phyloP scores from a whole-genome alignment of 2,888 invertebrate species.

The Hyles lineata region DNA sequence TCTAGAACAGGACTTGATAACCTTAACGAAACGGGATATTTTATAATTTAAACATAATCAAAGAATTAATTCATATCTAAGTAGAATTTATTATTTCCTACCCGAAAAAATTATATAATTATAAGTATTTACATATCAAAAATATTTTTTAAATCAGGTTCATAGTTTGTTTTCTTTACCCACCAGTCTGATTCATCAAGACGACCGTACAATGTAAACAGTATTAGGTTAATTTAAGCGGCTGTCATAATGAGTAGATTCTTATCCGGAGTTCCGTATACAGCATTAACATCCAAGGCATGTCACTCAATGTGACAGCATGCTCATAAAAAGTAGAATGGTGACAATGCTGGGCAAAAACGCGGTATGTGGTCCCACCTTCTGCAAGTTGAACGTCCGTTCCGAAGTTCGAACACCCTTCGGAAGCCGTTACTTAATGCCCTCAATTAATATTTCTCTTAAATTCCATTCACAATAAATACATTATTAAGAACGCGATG shows the following conservation, averaged over 20 bases:
- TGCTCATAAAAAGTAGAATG: slow-evolving; percentile 59
- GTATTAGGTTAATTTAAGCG: slow-evolving; percentile 17
- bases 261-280: slow-evolving; percentile 10
- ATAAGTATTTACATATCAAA: no score
- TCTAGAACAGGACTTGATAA: no score
- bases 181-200: slow-evolving; percentile 8
- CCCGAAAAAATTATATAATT: no score
- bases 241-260: slow-evolving; percentile 7
- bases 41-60: no score
- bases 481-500: neutral
- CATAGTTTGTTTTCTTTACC: neutral
- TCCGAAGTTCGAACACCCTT: slow-evolving; percentile 43
- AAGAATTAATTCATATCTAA: no score
- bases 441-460: slow-evolving; percentile 39
- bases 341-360: slow-evolving; percentile 55
- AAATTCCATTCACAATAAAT: slow-evolving; percentile 33
- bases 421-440: slow-evolving; percentile 50
- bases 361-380: slow-evolving; percentile 56
- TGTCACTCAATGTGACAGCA: slow-evolving; percentile 49
- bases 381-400: slow-evolving; percentile 64
- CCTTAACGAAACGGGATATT: no score
- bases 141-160: neutral
- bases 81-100: no score
- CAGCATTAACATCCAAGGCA: slow-evolving; percentile 36
- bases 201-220: slow-evolving; percentile 14